phyloP scores from a whole-genome alignment of 2,113 vertebrate species.

The Actenoides lindsayi region DNA sequence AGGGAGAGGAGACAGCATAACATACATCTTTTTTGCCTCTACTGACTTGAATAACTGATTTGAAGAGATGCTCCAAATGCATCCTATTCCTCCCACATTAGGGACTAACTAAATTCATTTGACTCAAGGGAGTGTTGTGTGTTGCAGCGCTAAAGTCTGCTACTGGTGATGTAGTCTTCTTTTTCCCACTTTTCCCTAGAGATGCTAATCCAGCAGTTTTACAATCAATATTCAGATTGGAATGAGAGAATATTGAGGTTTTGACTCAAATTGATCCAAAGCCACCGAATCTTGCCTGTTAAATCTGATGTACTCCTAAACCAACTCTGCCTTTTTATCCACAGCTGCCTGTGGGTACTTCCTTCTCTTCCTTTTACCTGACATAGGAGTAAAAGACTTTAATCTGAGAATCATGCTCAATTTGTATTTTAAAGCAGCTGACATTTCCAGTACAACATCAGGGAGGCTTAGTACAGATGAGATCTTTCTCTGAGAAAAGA shows the following conservation, averaged over 20 bases:
- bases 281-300: background rate
- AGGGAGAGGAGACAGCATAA: background rate
- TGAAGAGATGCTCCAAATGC: background rate
- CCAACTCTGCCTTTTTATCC: background rate
- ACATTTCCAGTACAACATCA: background rate
- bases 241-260: background rate
- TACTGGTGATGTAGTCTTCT: background rate
- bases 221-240: background rate
- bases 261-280: background rate
- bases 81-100: background rate
- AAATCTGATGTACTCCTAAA: background rate
- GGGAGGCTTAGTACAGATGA: background rate
- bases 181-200: background rate
- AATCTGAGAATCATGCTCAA: background rate
- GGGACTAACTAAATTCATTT: background rate
- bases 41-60: background rate
- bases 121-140: background rate
- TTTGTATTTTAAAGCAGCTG: background rate
- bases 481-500: background rate
- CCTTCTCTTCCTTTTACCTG: background rate
- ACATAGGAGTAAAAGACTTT: background rate
- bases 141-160: background rate
- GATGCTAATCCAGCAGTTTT: background rate
- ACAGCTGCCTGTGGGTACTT: background rate
- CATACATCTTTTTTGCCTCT: background rate